Evolutionary conservation across 2,797 vertebrate genomes (phyloP), one percentile per base, ranked within the genome.

Genomic region (Coluber constrictor): DNA sequence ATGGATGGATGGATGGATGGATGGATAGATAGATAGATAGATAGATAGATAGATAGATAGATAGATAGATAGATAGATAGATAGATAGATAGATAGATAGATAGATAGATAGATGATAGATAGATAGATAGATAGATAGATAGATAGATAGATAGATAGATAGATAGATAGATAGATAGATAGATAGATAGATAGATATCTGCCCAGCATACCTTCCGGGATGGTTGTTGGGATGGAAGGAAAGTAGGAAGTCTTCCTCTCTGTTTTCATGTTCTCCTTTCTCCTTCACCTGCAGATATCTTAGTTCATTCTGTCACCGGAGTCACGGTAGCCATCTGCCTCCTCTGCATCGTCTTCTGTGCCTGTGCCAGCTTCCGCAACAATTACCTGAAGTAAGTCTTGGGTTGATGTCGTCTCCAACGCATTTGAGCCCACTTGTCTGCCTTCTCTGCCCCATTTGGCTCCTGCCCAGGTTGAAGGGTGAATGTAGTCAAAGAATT

Each of bases 321-420:
- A 93, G 99, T 99, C 98, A 99, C 99, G 3, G 98, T 99, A 32
- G 99, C 99, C 0, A 99, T 99, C 94, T 99, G 99, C 96, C 97
- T 99, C 63, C 98, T 99, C 96, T 99, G 99, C 97, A 98, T 99
- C 88, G 98, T 99, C 66, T 98, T 99, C 95, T 99, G 99, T 97
- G 98, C 99, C 98, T 99, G 99, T 93, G 98, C 99, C 89, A 99
- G 99, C 97, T 98, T 99, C 96, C 98, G 98, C 74, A 98, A 98
- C 92, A 97, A 98, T 96, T 99, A 99, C 96, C 97, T 98, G 95
- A 98, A 98, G 99, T 99, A 96, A 88, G 97, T 60, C 11, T 29
- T 83, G 12, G 1, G 5, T 54, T 3, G 47, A 16, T 25, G 92
- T 3, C 0, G 8, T 13, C 88, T 83, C 11, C 13, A 25, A 16